A percentile compares a stretch with the other conserved stretches of the same genome.
These are phyloP conservation scores for Philopotamus ludificatus DNA, from an alignment of 1,140 invertebrate genomes.

Conservation along the genomic window DNA sequence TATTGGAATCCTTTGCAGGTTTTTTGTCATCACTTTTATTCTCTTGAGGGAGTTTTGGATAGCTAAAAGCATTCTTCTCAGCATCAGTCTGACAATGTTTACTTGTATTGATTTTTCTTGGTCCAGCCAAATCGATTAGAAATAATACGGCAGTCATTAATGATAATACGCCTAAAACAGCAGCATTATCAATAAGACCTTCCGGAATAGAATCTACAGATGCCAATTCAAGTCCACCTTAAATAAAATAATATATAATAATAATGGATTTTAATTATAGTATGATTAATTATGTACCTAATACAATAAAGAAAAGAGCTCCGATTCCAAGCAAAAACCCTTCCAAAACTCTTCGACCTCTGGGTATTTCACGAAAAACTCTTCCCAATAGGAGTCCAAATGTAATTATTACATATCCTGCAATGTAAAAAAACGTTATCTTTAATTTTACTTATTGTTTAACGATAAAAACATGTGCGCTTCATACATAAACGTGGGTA, in stretches of 20 bases:
- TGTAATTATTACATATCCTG: conserved; percentile 70
- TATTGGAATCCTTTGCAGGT: conserved; percentile 20
- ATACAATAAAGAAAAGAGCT: conserved; percentile 64
- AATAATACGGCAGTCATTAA: conserved; percentile 67
- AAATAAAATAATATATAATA: conserved; percentile 19
- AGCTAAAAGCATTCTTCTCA: conserved; percentile 42
- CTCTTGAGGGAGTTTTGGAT: conserved; percentile 31
- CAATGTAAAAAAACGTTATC: not conserved
- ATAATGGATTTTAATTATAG: conserved; percentile 2
- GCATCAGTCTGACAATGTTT: conserved; percentile 51
- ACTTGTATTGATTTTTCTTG: conserved; percentile 48
- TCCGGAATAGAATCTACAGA: conserved; percentile 68
- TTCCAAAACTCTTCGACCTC: conserved; percentile 65
- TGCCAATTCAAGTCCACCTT: conserved; percentile 64
- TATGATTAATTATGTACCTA: conserved; percentile 53
- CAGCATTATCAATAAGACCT: conserved; percentile 68
- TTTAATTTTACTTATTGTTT: too few species aligned
- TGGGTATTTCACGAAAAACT: conserved; percentile 63
- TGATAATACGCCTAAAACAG: conserved; percentile 67
- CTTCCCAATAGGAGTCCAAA: conserved; percentile 65
- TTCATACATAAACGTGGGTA: too few species aligned
- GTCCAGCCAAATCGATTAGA: conserved; percentile 63
- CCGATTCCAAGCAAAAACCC: conserved; percentile 66
- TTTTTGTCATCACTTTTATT: conserved; percentile 18
- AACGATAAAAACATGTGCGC: too few species aligned